Percentiles rank a stretch among this genome's conserved stretches.
These are phyloP conservation scores for Heteromurus nitidus DNA, from an alignment of 2,888 invertebrate genomes.

Conservation along the genomic window DNA sequence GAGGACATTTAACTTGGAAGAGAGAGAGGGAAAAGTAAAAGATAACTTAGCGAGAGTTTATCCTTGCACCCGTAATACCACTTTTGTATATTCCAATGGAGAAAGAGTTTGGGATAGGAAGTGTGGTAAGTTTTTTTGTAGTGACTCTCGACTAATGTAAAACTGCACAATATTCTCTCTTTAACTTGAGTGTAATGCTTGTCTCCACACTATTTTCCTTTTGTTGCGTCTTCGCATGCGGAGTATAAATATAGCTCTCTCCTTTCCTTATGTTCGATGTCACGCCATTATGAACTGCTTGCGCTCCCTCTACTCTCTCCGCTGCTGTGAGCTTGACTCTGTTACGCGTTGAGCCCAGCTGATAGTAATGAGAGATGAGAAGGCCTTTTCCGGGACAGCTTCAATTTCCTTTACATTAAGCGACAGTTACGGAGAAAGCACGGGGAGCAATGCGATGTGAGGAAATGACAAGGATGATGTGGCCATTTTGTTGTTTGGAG, in stretches of 20 bases:
- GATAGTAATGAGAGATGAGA: constrained; percentile 68
- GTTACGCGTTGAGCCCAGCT: constrained; percentile 53
- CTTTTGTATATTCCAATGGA: no score
- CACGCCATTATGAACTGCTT: constrained; percentile 63
- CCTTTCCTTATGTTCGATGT: constrained; percentile 62
- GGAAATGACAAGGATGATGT: constrained; percentile 52
- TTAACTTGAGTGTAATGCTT: constrained; percentile 24
- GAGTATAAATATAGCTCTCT: neutral
- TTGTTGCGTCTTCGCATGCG: constrained; percentile 35
- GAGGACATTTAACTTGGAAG: constrained; percentile 42
- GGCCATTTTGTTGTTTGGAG: constrained; percentile 29
- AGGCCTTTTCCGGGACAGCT: constrained; percentile 68
- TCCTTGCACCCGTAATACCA: constrained; percentile 15
- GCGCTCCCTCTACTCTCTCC: neutral
- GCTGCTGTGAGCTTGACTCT: no score
- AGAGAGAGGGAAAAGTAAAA: constrained; percentile 17
- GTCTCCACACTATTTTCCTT: constrained; percentile 23
- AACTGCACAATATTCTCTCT: no score
- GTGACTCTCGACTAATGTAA: constrained; percentile 7
- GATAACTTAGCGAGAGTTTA: constrained; percentile 54
- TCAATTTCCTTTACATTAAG: constrained; percentile 61
- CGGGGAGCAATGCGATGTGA: constrained; percentile 22
- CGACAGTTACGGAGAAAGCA: constrained; percentile 43
- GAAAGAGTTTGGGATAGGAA: no score
- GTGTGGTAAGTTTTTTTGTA: constrained; percentile 35